These are phyloP conservation scores for Dicrostonyx torquatus DNA, from an alignment of 2,797 vertebrate genomes.

Conservation along the genomic window DNA sequence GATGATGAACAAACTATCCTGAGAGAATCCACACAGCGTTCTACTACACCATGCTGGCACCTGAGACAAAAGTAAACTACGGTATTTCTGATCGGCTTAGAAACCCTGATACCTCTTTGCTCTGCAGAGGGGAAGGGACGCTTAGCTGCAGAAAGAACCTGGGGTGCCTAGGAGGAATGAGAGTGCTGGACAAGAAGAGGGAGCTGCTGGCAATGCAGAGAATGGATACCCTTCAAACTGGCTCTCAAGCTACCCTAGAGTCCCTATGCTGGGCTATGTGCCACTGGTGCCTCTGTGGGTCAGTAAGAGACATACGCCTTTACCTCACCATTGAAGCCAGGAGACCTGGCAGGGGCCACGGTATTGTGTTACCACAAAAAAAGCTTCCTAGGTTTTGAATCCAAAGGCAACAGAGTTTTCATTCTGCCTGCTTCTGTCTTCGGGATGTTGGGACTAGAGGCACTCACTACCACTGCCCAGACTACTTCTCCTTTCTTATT, in stretches of 20 bases:
- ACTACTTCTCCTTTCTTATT: not conserved
- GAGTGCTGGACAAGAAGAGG: not conserved
- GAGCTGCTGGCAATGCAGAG: not conserved
- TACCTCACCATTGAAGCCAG: not conserved
- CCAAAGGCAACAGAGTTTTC: not conserved
- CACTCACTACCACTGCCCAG: not conserved
- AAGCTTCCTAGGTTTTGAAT: not conserved
- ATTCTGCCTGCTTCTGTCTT: not conserved
- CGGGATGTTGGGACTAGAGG: not conserved
- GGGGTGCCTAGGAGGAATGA: not conserved
- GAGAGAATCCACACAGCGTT: not conserved
- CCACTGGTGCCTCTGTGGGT: not conserved
- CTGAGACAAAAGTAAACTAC: conserved; percentile 4
- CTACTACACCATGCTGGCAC: not conserved
- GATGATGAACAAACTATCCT: not conserved
- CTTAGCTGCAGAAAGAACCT: not conserved
- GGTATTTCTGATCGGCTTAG: not conserved
- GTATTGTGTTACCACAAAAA: not conserved
- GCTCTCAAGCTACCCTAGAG: not conserved
- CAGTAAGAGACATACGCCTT: not conserved
- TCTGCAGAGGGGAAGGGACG: not conserved
- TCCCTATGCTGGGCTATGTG: no score
- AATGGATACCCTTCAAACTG: not conserved
- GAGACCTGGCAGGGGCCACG: not conserved
- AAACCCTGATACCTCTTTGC: not conserved